Base-by-base conservation (phyloP, 1,140 invertebrate genomes). In the Rhynchophorus ferrugineus region DNA sequence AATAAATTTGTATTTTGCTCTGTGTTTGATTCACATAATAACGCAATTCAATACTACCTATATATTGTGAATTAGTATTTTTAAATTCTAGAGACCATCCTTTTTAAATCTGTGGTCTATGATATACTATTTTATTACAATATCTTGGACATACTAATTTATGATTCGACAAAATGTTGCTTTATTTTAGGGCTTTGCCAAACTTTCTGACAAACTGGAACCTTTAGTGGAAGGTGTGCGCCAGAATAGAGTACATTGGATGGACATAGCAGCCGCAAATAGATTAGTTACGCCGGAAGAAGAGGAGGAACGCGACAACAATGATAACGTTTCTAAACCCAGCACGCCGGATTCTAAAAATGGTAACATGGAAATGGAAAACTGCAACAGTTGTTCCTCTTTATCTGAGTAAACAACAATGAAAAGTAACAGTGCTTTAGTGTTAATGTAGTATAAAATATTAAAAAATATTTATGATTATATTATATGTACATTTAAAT, bases 191-290 rank as follows among this genome's bases (percentile, higher is more conserved):
- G 83, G 89, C 60, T 93, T 95, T 68, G 82, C 87, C 22, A 73
- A 80, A 29, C 71, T 95, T 22, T 89, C 85, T 1, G 77, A 84
- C 14, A 80, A 84, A 56, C 67, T 95, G 47, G 76, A 82, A 58
- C 87, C 90, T 6, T 72, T 96, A 62, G 76, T 91, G 0, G 83
- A 91, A 42, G 88, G 91, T 8, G 90, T 94, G n/a, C 73, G 79
- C 39, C 73, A 78, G 46, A 96, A 96, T 69, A 80, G 89, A 47
- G 73, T 78, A 13, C 81, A 90, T 59, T 95, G 92, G 92, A 72
- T 89, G 38, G 77, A 84, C 54, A 72, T 90, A 34, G 78, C 87
- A 3, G 76, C 60, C 13, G 59, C 58, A 24, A 59, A 68, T 13
- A 59, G 60, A 49, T 49, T 69, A 14, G 45, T 67, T 13, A 42